A percentile compares a stretch with the other conserved stretches of the same genome.
phyloP scores from a whole-genome alignment of 2,888 invertebrate species.

The Phlogophora meticulosa region DNA sequence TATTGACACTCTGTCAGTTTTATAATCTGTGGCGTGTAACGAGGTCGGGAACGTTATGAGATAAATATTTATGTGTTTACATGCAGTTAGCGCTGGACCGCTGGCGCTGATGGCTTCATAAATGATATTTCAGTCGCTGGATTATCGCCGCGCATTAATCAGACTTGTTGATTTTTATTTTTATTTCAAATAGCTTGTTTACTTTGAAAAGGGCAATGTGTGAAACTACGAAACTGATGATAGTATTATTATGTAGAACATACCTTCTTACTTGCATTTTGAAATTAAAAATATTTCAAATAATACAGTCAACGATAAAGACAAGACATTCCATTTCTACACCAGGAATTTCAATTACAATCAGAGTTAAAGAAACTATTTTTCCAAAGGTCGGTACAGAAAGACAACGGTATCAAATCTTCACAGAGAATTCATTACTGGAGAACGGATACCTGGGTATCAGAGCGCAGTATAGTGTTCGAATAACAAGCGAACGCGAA shows the following conservation, averaged over 20 bases:
- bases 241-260: no score
- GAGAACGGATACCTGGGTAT: constrained; percentile 74
- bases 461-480: constrained; percentile 77
- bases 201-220: neutral
- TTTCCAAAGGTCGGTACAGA: constrained; percentile 25
- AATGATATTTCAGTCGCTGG: constrained; percentile 60
- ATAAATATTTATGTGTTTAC: constrained; percentile 69
- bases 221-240: neutral
- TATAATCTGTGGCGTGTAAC: constrained; percentile 47
- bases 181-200: constrained; percentile 33
- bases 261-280: neutral
- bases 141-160: constrained; percentile 54
- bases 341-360: constrained; percentile 44
- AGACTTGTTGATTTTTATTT: constrained; percentile 53
- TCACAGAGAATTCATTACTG: constrained; percentile 61
- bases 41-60: constrained; percentile 59
- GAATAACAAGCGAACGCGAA: constrained; percentile 85
- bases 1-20: constrained; percentile 12
- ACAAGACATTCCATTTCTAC: neutral
- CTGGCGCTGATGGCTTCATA: constrained; percentile 61
- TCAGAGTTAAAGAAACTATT: constrained; percentile 44
- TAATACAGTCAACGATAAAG: neutral
- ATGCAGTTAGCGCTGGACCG: constrained; percentile 62
- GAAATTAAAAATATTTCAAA: constrained; percentile 7
- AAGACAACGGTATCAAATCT: constrained; percentile 61